phyloP scores from a whole-genome alignment of 1,140 invertebrate species.

The Coenobita brevimanus region DNA sequence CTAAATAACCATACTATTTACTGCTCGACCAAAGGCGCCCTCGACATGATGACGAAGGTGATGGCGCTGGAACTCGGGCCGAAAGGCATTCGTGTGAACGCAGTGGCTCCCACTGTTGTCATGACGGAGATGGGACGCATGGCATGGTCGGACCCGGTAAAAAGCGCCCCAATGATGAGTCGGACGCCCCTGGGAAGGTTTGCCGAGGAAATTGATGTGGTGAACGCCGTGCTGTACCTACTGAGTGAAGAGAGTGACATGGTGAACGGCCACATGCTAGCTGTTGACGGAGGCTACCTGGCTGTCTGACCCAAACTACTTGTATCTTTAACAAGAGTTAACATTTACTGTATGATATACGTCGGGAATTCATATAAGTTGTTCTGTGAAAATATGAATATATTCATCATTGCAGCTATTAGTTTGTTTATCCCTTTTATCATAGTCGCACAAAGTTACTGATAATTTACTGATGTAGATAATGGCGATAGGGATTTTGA shows the following conservation, averaged over 20 bases:
- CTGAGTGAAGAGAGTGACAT: constrained; percentile 75
- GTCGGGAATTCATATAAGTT: too few relatives aligned
- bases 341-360: too few relatives aligned
- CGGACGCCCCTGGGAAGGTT: constrained; percentile 75
- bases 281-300: constrained; percentile 75
- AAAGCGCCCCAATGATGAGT: constrained; percentile 72
- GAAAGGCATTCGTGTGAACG: constrained; percentile 63
- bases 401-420: too few relatives aligned
- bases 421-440: too few relatives aligned
- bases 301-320: constrained; percentile 13
- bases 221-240: constrained; percentile 74
- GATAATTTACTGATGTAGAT: too few relatives aligned
- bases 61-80: constrained; percentile 65
- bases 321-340: too few relatives aligned
- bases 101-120: constrained; percentile 60
- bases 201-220: constrained; percentile 74
- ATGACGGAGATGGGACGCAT: constrained; percentile 52
- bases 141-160: constrained; percentile 41
- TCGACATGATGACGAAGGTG: constrained; percentile 62
- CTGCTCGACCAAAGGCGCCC: constrained; percentile 45
- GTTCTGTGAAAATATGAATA: too few relatives aligned
- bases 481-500: too few relatives aligned
- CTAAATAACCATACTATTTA: constrained; percentile 70
- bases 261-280: constrained; percentile 73
- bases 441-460: too few relatives aligned